phyloP scores from a whole-genome alignment of 2,888 invertebrate genomes.

The Microctonus hyperodae region DNA sequence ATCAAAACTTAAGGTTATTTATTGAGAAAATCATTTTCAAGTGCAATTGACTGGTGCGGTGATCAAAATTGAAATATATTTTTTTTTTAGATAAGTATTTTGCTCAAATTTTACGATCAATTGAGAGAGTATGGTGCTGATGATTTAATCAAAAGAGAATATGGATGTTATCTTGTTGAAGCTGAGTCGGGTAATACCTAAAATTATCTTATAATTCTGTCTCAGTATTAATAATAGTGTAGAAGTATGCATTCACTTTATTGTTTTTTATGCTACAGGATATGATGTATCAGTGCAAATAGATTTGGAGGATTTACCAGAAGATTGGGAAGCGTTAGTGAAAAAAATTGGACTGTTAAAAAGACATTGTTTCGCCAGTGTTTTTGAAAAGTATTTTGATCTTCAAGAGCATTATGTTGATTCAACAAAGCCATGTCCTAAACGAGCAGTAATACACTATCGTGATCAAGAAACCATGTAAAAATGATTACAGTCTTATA shows the following conservation, averaged over 20 bases:
- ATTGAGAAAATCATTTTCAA: neutral
- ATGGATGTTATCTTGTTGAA: slow-evolving; percentile 82
- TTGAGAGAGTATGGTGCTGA: slow-evolving; percentile 98
- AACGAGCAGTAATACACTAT: slow-evolving; percentile 97
- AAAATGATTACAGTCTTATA: slow-evolving; percentile 52
- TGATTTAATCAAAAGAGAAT: slow-evolving; percentile 91
- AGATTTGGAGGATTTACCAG: slow-evolving; percentile 91
- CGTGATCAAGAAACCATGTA: slow-evolving; percentile 98
- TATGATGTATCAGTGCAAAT: slow-evolving; percentile 94
- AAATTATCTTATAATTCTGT: slow-evolving; percentile 8
- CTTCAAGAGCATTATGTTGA: slow-evolving; percentile 97
- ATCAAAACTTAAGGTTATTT: slow-evolving; percentile 93
- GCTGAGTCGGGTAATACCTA: slow-evolving; percentile 82
- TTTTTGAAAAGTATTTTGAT: slow-evolving; percentile 99
- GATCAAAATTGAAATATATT: neutral
- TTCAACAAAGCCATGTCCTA: slow-evolving; percentile 91
- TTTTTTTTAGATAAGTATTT: slow-evolving; percentile 87
- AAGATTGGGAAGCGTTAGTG: slow-evolving; percentile 87
- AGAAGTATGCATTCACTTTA: slow-evolving; percentile 1
- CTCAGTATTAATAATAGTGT: neutral
- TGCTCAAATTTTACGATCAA: slow-evolving; percentile 98
- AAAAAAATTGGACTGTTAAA: slow-evolving; percentile 94
- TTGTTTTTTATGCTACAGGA: slow-evolving; percentile 65
- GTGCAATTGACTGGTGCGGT: neutral
- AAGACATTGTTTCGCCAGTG: slow-evolving; percentile 98